Evolutionary conservation across 2,888 invertebrate species (phyloP).

Genomic region (Busseola fusca): DNA sequence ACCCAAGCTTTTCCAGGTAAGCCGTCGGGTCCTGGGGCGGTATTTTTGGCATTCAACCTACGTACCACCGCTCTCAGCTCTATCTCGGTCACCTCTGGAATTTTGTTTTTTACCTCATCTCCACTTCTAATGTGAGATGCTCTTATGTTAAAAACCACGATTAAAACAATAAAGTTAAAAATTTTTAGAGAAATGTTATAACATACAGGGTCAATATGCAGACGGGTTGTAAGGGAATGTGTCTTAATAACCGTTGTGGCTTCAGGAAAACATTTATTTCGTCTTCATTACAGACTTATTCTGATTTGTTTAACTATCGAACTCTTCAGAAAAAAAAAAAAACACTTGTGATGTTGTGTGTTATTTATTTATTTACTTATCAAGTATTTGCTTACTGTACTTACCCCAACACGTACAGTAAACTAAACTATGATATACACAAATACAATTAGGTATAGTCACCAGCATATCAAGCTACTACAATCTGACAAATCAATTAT

Average conservation of each 20-base stretch:
- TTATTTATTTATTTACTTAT: neutral
- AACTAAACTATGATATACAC: neutral
- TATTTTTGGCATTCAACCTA: too few species aligned
- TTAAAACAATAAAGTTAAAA: too few species aligned
- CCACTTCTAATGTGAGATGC: too few species aligned
- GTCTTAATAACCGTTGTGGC: neutral
- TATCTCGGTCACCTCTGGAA: too few species aligned
- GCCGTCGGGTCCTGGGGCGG: too few species aligned
- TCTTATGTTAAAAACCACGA: too few species aligned
- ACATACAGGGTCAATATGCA: neutral
- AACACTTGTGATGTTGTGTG: neutral
- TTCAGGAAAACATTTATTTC: neutral
- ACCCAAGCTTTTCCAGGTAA: too few species aligned
- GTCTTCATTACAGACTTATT: neutral
- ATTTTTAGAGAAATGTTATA: neutral
- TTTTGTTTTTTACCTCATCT: too few species aligned
- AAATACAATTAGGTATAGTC: neutral
- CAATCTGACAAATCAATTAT: too few species aligned
- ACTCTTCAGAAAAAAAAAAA: neutral
- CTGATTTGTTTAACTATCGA: too few species aligned
- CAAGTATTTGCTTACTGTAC: neutral
- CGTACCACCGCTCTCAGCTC: too few species aligned
- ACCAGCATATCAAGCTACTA: too few species aligned
- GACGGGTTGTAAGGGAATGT: neutral
- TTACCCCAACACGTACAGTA: conserved; percentile 2